phyloP scores from a whole-genome alignment of 2,888 invertebrate species.

The Synergus japonicus region DNA sequence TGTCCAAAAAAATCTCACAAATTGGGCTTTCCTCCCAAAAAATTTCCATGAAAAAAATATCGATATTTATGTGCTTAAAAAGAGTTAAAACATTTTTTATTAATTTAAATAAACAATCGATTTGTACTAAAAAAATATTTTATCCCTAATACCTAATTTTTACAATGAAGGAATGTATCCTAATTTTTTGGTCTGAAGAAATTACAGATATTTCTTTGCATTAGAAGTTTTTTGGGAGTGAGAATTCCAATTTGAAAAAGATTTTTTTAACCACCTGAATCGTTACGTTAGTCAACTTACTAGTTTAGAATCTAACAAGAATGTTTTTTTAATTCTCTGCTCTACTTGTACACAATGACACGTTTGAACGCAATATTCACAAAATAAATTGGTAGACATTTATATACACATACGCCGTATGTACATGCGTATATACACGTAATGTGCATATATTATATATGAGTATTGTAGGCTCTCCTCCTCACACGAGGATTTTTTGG shows the following conservation, averaged over 20 bases:
- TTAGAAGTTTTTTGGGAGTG: constrained; percentile 35
- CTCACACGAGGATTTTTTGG: background rate
- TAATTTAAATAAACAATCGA: background rate
- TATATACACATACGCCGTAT: constrained; percentile 14
- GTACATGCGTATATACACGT: constrained; percentile 44
- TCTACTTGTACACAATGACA: constrained; percentile 49
- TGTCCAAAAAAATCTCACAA: background rate
- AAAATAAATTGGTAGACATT: constrained; percentile 40
- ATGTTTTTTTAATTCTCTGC: constrained; percentile 45
- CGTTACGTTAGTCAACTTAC: constrained; percentile 9
- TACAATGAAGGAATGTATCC: background rate
- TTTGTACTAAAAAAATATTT: background rate
- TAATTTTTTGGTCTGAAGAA: background rate
- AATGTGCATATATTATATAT: constrained; percentile 43
- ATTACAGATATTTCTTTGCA: constrained; percentile 34
- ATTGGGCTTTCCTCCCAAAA: constrained; percentile 18
- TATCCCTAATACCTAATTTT: background rate
- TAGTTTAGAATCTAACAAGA: constrained; percentile 37
- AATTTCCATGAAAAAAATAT: background rate
- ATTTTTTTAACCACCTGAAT: constrained; percentile 14
- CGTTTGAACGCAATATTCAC: constrained; percentile 54
- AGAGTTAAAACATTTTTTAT: background rate
- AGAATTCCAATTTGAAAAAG: constrained; percentile 50
- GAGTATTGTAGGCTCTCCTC: constrained; percentile 31
- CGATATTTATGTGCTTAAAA: constrained; percentile 6